Percentiles rank a stretch among this genome's conserved stretches.
phyloP scores from a whole-genome alignment of 2,888 invertebrate genomes.

The Chrysolina americana region DNA sequence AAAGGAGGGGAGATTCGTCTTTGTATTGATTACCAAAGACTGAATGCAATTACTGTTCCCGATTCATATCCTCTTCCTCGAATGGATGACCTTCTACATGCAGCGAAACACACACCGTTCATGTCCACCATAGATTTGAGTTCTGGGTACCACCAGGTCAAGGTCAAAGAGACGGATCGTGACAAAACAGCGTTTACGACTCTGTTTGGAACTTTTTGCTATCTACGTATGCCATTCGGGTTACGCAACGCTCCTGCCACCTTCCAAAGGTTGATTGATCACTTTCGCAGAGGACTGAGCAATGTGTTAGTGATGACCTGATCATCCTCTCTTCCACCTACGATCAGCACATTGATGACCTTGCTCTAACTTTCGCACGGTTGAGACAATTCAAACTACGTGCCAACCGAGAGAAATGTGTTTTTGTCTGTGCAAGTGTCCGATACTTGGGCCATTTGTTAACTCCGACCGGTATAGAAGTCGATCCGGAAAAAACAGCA shows the following conservation, averaged over 20 bases:
- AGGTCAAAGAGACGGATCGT: constrained; percentile 31
- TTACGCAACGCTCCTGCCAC: constrained; percentile 42
- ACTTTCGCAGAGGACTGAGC: constrained; percentile 34
- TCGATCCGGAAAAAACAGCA: constrained; percentile 34
- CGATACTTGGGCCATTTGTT: constrained; percentile 34
- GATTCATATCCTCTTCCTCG: constrained; percentile 39
- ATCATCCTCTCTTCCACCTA: constrained; percentile 35
- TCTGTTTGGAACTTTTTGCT: constrained; percentile 46
- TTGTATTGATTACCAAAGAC: constrained; percentile 33
- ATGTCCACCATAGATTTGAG: constrained; percentile 48
- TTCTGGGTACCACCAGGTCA: constrained; percentile 45
- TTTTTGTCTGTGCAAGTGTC: constrained; percentile 30
- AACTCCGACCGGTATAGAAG: constrained; percentile 12
- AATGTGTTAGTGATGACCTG: constrained; percentile 34
- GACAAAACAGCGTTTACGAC: constrained; percentile 46
- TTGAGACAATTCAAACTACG: constrained; percentile 33
- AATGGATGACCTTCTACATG: constrained; percentile 42
- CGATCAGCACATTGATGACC: constrained; percentile 4
- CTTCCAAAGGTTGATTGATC: constrained; percentile 46
- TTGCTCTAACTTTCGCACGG: neutral
- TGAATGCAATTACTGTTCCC: constrained; percentile 33
- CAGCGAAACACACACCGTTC: constrained; percentile 25
- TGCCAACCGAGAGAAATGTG: constrained; percentile 39
- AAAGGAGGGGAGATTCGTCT: constrained; percentile 34
- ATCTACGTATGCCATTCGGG: constrained; percentile 41